Conservation (phyloP, 2,113 vertebrate genomes). For the Phalacrocorax brasilianus region DNA sequence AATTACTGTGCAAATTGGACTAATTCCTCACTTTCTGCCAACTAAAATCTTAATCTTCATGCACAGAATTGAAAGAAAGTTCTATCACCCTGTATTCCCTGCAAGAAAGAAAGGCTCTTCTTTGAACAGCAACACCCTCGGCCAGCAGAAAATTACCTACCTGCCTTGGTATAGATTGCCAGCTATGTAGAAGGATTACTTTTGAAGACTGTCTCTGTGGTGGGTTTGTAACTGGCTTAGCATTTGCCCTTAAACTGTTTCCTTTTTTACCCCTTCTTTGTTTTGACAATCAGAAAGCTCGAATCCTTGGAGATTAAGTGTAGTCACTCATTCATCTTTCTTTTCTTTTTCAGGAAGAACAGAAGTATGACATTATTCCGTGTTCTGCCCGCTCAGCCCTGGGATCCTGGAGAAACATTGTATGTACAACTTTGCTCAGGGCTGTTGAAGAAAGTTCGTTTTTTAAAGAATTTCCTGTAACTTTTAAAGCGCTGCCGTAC, state of each 20-base stretch:
- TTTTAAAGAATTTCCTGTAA: neutral
- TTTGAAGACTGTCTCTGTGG: neutral
- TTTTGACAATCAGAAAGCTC: neutral
- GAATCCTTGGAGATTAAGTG: neutral
- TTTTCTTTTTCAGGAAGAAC: neutral
- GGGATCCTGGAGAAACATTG: accelerated
- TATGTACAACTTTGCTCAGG: neutral
- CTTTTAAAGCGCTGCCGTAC: neutral
- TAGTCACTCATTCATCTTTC: neutral
- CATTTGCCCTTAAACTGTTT: neutral
- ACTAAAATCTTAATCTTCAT: neutral
- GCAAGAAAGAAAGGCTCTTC: neutral
- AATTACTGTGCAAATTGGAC: neutral
- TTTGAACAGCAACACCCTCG: neutral
- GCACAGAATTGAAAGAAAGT: neutral
- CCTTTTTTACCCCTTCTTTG: neutral
- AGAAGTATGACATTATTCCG: too few species aligned
- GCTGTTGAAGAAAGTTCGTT: neutral
- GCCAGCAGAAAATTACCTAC: accelerated
- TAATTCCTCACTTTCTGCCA: neutral
- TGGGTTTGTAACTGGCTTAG: neutral
- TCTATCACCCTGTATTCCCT: neutral
- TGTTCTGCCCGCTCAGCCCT: neutral
- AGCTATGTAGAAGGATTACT: neutral
- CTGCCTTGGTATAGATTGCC: neutral